Conservation (phyloP, 2,797 vertebrate genomes). For the Clamator glandarius region DNA sequence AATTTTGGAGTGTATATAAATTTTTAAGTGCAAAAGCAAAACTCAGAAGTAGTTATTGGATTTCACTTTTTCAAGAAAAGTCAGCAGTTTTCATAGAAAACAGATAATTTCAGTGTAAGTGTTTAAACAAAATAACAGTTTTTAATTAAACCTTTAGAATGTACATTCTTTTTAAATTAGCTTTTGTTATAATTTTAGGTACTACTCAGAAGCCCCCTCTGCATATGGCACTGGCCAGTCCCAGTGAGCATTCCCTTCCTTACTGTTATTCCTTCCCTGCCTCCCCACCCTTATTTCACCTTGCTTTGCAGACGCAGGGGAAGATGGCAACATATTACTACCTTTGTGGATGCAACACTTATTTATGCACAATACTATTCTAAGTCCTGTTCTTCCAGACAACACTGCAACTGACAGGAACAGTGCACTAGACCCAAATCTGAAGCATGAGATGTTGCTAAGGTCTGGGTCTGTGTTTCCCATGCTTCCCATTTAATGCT, state of each 20-base stretch:
- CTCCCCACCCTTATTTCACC: not conserved
- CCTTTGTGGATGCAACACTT: not conserved
- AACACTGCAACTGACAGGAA: not conserved
- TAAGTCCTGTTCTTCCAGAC: not conserved
- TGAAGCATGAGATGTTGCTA: not conserved
- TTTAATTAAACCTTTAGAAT: not conserved
- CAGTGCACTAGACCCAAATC: not conserved
- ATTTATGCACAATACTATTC: not conserved
- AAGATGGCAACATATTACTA: accelerated
- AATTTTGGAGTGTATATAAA: not conserved
- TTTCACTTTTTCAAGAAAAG: not conserved
- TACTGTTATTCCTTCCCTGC: not conserved
- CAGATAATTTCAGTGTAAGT: not conserved
- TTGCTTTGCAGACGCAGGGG: not conserved
- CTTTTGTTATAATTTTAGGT: not conserved
- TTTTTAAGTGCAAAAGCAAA: not conserved
- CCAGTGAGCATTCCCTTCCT: not conserved
- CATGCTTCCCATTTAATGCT: not conserved
- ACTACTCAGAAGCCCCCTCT: not conserved
- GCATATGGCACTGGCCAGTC: not conserved
- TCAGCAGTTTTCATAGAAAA: not conserved
- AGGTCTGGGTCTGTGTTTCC: not conserved
- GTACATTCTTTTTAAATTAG: too few relatives aligned
- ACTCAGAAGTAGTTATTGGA: not conserved
- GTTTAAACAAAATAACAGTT: not conserved